Evolutionary conservation across 2,888 invertebrate genomes (phyloP).

Genomic region (Torymus tubicola): DNA sequence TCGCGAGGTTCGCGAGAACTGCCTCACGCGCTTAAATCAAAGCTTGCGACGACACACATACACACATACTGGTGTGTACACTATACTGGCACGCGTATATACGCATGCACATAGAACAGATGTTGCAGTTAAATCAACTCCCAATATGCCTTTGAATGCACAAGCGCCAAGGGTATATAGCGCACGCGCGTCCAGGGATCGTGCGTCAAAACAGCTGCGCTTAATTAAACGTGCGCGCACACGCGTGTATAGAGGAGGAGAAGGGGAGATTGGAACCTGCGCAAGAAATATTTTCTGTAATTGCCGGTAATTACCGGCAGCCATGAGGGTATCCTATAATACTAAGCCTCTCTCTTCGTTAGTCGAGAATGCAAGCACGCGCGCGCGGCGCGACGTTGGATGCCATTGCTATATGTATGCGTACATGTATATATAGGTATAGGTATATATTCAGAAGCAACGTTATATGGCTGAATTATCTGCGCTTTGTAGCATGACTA

Average conservation of each 20-base stretch:
- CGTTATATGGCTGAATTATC: too few species aligned
- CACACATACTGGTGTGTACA: background rate
- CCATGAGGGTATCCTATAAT: too few species aligned
- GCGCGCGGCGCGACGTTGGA: too few species aligned
- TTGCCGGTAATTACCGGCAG: slow-evolving; percentile 25
- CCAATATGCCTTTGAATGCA: slow-evolving; percentile 64
- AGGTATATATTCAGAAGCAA: too few species aligned
- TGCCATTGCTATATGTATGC: too few species aligned
- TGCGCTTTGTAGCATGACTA: too few species aligned
- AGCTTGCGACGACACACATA: slow-evolving; percentile 1
- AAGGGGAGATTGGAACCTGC: background rate
- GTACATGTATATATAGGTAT: too few species aligned
- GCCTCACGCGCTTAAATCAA: slow-evolving; percentile 39
- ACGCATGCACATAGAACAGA: slow-evolving; percentile 14
- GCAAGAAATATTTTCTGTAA: slow-evolving; percentile 31
- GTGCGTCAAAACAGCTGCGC: slow-evolving; percentile 71
- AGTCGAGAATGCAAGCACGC: slow-evolving; percentile 4
- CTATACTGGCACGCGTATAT: background rate
- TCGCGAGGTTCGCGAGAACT: too few species aligned
- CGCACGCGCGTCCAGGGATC: slow-evolving; percentile 26
- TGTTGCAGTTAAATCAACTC: slow-evolving; percentile 49
- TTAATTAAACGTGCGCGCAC: slow-evolving; percentile 67
- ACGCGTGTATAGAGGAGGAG: slow-evolving; percentile 47
- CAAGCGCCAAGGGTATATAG: slow-evolving; percentile 64
- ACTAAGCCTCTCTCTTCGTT: slow-evolving; percentile 19